Base-by-base conservation (phyloP, 1,140 invertebrate genomes). In the Halyomorpha halys region DNA sequence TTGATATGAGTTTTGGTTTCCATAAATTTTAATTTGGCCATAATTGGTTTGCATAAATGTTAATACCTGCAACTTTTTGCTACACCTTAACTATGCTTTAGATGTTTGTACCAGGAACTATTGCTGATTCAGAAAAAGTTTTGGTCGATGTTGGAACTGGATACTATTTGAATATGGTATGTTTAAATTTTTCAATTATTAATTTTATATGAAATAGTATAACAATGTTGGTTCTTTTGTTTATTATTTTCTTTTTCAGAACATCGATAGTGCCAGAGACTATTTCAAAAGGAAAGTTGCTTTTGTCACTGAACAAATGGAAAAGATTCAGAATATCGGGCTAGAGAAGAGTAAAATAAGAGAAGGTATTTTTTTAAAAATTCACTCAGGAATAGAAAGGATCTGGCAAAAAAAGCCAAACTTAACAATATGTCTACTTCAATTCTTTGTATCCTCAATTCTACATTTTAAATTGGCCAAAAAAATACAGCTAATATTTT, bases 101-200 rank as follows among this genome's bases (percentile, higher is more conserved):
- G 82, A 94, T 97, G 87, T 97, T 96, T 79, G 92, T 97, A 21
- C 86, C 91, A 66, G 94, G 94, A 13, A 83, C 82, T 71, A 78
- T 97, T 56, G 80, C 82, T 65, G 86, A 95, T 73, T 82, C 86
- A 16, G 81, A 89, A 63, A 87, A 87, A 74, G 90, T 96, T 23
- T 76, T 96, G 14, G 86, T 97, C 65, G 93, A 97, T 75, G 87
- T 97, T 74, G 94, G 94, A 54, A 96, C 94, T 64, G 91, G 93
- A 68, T 97, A 97, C 75, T 97, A 89, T 78, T 87, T 89, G n/a
- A 86, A 94, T 75, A 91, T 94, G 80, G 87, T 89, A 72, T 70
- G 61, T 62, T 15, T 19, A 14, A 23, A 63, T 53, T 16, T 51
- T n/a, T 27, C n/a, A n/a, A 59, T 27, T 11, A 16, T 19, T 25